Conservation (phyloP, 1,140 invertebrate species). For the Antheraea mylitta region DNA sequence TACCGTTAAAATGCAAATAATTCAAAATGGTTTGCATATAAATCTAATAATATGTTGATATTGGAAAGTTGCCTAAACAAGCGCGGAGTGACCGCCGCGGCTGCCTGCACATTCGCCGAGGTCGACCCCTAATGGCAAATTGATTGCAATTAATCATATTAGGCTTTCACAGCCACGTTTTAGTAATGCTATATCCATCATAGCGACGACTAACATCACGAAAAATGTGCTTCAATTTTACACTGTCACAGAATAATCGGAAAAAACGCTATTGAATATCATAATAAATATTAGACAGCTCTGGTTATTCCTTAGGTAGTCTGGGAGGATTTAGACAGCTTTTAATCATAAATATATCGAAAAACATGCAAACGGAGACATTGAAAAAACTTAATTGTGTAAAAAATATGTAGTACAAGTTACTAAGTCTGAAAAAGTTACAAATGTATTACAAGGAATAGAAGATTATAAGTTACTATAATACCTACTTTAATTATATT, state of each 20-base stretch:
- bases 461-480: no score
- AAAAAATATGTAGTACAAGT: no score
- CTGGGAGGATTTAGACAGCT: no score
- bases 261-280: not conserved
- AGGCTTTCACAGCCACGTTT: not conserved
- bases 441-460: no score
- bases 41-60: slow-evolving; percentile 3
- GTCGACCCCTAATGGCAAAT: not conserved
- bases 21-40: not conserved
- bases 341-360: no score
- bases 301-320: no score
- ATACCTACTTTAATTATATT: no score
- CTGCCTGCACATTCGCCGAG: not conserved
- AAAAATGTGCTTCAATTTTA: not conserved
- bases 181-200: not conserved
- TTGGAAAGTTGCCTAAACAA: slow-evolving; percentile 4
- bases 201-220: not conserved
- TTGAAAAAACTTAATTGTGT: no score
- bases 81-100: no score
- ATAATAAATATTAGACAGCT: no score
- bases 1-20: slow-evolving; percentile 2
- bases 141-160: slow-evolving; percentile 3
- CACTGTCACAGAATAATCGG: not conserved
- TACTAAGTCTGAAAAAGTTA: no score
- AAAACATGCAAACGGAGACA: no score